These are phyloP conservation scores for Lacerta agilis DNA, from an alignment of 2,797 vertebrate species.

Conservation along the genomic window DNA sequence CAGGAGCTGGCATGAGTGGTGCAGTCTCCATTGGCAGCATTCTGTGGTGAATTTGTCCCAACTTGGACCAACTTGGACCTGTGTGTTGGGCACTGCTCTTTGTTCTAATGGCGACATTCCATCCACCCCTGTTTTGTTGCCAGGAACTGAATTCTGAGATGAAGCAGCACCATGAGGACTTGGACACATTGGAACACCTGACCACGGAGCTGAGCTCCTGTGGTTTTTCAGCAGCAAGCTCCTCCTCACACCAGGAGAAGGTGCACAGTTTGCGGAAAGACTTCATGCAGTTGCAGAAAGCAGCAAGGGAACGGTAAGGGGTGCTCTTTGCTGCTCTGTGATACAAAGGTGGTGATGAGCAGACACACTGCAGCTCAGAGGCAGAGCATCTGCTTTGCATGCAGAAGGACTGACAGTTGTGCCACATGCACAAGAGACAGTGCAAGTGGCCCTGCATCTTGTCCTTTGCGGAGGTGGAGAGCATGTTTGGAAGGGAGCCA, in stretches of 20 bases:
- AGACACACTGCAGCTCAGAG: not conserved
- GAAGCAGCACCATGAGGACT: slow-evolving; percentile 86
- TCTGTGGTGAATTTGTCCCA: not conserved
- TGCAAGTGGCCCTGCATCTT: not conserved
- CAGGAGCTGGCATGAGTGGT: not conserved
- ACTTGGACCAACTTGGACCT: not conserved
- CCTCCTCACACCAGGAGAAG: slow-evolving; percentile 83
- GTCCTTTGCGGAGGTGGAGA: not conserved
- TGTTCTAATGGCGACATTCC: not conserved
- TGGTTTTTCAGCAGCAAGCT: slow-evolving; percentile 72
- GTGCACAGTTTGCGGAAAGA: slow-evolving; percentile 85
- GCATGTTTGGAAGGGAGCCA: not conserved
- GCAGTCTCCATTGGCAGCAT: not conserved
- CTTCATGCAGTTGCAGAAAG: slow-evolving; percentile 86
- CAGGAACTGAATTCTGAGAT: slow-evolving; percentile 91
- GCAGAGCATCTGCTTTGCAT: too few relatives aligned
- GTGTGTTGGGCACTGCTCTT: not conserved
- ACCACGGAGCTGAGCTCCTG: slow-evolving; percentile 84
- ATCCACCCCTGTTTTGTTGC: slow-evolving; percentile 42
- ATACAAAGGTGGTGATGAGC: not conserved
- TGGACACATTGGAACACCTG: slow-evolving; percentile 86
- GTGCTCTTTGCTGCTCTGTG: too few relatives aligned
- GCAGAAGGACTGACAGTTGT: too few relatives aligned
- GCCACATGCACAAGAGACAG: not conserved
- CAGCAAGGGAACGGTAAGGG: slow-evolving; percentile 86